These are phyloP conservation scores for Drosophila multiciliata DNA, from an alignment of 2,888 invertebrate genomes.

Conservation along the genomic window DNA sequence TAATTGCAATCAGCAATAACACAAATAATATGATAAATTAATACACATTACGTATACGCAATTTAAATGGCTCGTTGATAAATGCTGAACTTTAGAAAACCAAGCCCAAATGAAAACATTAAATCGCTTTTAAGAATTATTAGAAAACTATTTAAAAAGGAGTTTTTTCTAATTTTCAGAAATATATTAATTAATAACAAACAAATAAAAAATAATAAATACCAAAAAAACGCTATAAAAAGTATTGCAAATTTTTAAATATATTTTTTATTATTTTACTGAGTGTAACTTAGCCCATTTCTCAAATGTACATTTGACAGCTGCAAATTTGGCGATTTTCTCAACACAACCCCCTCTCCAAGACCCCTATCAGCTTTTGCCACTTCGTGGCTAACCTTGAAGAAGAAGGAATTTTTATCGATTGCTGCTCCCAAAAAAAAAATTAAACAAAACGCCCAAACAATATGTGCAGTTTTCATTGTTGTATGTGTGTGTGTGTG, in stretches of 20 bases:
- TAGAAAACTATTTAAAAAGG: too few species aligned
- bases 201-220: neutral
- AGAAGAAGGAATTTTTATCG: conserved; percentile 53
- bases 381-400: conserved; percentile 62
- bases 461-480: conserved; percentile 21
- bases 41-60: conserved; percentile 60
- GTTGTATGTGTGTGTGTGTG: conserved; percentile 17
- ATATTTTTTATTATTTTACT: neutral
- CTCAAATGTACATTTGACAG: conserved; percentile 26
- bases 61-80: neutral
- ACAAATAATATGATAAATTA: neutral
- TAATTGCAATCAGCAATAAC: neutral
- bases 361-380: conserved; percentile 18
- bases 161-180: too few species aligned
- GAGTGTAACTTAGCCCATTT: conserved; percentile 7
- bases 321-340: conserved; percentile 24
- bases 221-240: neutral
- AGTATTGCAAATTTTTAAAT: neutral
- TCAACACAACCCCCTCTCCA: too few species aligned
- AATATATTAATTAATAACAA: too few species aligned
- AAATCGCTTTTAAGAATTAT: too few species aligned
- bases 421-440: conserved; percentile 35
- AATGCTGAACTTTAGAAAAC: neutral
- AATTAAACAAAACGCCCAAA: conserved; percentile 4
- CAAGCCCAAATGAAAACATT: too few species aligned